Percentiles rank a stretch among this genome's conserved stretches.
These are phyloP conservation scores for Noctilio leporinus DNA, from an alignment of 2,113 vertebrate genomes.

Conservation along the genomic window DNA sequence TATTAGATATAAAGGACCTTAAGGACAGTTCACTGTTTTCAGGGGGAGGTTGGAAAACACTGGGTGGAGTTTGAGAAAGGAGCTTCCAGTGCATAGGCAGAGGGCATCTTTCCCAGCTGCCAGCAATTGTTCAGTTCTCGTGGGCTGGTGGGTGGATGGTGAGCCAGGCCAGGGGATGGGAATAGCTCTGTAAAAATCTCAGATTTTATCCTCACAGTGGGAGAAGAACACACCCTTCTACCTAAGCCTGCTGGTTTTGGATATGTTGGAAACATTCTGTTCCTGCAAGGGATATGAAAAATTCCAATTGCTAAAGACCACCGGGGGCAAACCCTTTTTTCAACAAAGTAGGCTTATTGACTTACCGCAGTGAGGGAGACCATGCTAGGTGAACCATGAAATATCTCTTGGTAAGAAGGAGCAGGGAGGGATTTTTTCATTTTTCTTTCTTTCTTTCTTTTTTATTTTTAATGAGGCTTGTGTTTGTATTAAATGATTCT, in stretches of 20 bases:
- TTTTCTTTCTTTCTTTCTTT: too few relatives aligned
- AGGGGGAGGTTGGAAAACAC: background rate
- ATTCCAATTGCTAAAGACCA: background rate
- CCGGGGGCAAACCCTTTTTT: background rate
- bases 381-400: background rate
- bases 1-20: background rate
- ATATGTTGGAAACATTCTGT: background rate
- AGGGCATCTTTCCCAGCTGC: background rate
- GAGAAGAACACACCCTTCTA: background rate
- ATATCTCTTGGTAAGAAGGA: background rate
- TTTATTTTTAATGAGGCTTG: background rate
- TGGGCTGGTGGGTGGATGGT: background rate
- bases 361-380: background rate
- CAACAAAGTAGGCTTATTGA: background rate
- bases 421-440: background rate
- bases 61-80: background rate
- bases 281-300: background rate
- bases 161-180: background rate
- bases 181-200: background rate
- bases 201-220: background rate
- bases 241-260: background rate
- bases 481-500: background rate
- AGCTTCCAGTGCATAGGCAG: background rate
- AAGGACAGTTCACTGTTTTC: background rate
- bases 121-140: background rate